Percentiles rank a stretch among this genome's conserved stretches.
Conservation (phyloP, 2,113 vertebrate genomes). For the Tiliqua scincoides region DNA sequence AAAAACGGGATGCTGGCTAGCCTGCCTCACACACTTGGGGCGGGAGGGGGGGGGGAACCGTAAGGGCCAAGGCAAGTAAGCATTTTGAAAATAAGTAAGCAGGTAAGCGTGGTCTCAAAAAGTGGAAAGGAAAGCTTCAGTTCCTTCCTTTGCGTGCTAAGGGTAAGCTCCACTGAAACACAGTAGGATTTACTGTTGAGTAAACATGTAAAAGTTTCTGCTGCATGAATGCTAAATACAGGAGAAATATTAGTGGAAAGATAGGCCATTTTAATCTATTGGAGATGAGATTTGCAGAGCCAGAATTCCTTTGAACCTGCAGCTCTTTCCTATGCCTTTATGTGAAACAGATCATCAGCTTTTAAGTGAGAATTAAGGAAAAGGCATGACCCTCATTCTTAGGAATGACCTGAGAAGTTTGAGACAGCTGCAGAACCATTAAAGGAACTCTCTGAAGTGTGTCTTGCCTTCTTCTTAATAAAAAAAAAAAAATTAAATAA, state of each 20-base stretch:
- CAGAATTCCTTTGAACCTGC: background rate
- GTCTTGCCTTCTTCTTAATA: background rate
- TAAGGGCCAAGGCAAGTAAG: background rate
- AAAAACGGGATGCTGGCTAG: background rate
- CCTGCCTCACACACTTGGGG: background rate
- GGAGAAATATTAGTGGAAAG: background rate
- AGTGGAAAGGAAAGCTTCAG: background rate
- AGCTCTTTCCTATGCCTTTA: background rate
- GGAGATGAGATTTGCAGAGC: background rate
- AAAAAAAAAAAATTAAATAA: conserved; percentile 11
- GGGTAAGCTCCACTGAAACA: too few species aligned
- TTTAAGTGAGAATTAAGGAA: background rate
- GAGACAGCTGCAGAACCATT: background rate
- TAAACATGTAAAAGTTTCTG: too few species aligned
- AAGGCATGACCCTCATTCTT: fast-evolving
- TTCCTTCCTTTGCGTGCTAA: too few species aligned
- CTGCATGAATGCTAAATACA: background rate
- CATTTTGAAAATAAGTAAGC: background rate
- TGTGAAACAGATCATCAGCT: background rate
- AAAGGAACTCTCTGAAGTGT: background rate
- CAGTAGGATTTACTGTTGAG: too few species aligned
- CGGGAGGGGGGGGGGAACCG: too few species aligned
- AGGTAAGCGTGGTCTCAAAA: background rate
- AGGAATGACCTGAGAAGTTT: conserved; percentile 39
- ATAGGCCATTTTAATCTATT: background rate